Evolutionary conservation across 2,113 vertebrate species (phyloP).

Genomic region (Eudyptes chrysolophus): DNA sequence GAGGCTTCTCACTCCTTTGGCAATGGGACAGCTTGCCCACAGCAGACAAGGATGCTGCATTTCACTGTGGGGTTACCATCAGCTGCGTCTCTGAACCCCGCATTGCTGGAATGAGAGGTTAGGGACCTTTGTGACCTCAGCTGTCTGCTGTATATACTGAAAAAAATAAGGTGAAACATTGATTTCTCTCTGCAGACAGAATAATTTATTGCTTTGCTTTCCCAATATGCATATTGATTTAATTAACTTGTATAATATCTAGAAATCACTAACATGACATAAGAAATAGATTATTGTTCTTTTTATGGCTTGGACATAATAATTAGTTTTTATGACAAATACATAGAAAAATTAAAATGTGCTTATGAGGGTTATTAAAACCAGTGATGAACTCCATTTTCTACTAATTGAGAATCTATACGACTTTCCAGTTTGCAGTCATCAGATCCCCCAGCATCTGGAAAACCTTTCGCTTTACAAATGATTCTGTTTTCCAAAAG

Average conservation of each 20-base stretch:
- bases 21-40: background rate
- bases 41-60: background rate
- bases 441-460: background rate
- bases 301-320: conserved; percentile 3
- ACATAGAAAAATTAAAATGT: background rate
- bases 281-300: conserved; percentile 8
- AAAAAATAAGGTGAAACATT: background rate
- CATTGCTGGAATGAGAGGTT: rapidly evolving
- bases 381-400: background rate
- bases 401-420: background rate
- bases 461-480: background rate
- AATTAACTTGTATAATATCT: background rate
- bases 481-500: background rate
- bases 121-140: background rate
- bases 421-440: background rate
- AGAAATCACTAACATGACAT: background rate
- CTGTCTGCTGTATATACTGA: background rate
- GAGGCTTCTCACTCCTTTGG: rapidly evolving
- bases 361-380: background rate
- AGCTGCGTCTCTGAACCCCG: rapidly evolving
- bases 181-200: background rate
- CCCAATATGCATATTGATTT: background rate
- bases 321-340: conserved; percentile 15
- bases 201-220: background rate
- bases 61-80: background rate